A percentile compares a stretch with the other conserved stretches of the same genome.
phyloP scores from a whole-genome alignment of 2,888 invertebrate species.

The Stegana nigrithorax region DNA sequence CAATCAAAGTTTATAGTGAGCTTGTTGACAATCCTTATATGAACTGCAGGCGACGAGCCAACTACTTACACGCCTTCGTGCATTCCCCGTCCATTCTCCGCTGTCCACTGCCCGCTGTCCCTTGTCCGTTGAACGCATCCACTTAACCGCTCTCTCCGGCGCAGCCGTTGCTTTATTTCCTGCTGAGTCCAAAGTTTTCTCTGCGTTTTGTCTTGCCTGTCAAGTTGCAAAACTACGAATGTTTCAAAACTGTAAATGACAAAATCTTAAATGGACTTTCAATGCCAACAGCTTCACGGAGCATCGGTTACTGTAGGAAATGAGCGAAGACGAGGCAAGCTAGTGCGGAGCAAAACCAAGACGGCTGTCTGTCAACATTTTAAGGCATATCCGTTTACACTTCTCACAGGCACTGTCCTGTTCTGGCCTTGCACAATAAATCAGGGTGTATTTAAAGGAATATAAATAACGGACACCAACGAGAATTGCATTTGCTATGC shows the following conservation, averaged over 20 bases:
- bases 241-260: constrained; percentile 66
- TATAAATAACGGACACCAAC: not conserved
- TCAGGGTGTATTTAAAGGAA: constrained; percentile 51
- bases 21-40: constrained; percentile 59
- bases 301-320: not conserved
- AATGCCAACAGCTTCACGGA: not conserved
- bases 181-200: constrained; percentile 38
- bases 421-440: constrained; percentile 46
- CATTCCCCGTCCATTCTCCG: not conserved
- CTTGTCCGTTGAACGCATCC: not conserved
- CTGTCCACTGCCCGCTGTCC: not conserved
- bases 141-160: not conserved
- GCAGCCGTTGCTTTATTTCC: not conserved
- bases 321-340: not conserved
- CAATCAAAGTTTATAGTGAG: constrained; percentile 66
- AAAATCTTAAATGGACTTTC: constrained; percentile 64
- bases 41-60: constrained; percentile 32
- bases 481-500: not conserved
- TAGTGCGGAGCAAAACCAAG: not conserved
- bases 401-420: constrained; percentile 25
- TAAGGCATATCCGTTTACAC: constrained; percentile 59
- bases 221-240: constrained; percentile 63
- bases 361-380: not conserved
- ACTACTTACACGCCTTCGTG: not conserved
- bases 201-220: constrained; percentile 35